Base-by-base conservation (phyloP, 2,797 vertebrate species). In the Ctenopoma kingsleyae region DNA sequence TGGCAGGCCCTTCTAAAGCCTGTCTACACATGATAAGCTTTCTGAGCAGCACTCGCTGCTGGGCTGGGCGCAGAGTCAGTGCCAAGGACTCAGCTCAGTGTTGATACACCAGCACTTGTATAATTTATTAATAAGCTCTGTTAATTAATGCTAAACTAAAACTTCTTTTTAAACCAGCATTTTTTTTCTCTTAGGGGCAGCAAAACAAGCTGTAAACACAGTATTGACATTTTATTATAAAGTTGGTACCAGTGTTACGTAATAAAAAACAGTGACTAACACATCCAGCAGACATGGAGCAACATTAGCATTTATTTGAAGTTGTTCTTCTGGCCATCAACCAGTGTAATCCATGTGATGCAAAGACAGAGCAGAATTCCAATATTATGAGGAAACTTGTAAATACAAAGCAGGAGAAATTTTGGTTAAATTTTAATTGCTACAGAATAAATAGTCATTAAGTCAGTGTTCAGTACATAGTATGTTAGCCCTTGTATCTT, bases 11-110 rank as follows among this genome's bases (percentile, higher is more conserved):
- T 81, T 75, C 68, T 62, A 48, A 59, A 76, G 78, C 62, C 78
- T 80, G 76, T 76, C 71, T 61, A 43, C 57, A 58, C 68, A 60
- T 75, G 85, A 87, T 83, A 82, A 87, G 80, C 77, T 46, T 52
- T 47, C 72, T 76, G 71, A 82, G 78, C 71, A 78, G 59, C 59
- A 53, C 38, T 59, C 3, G 35, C 61, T 23, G 27, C 60, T 51
- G 60, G 49, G 58, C 27, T 47, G 48, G 64, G 57, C 32, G 5
- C 65, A 41, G 41, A 82, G 48, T 82, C 52, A 53, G 32, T 9
- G 23, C 56, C 6, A 6, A 44, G 51, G 69, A 50, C 71, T 65
- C 23, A 72, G 32, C 44, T 58, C 22, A 20, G 15, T 54, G 13
- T 49, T 54, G 48, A 64, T 35, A 40, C 20, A 13, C 38, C 32